phyloP scores from a whole-genome alignment of 2,888 invertebrate genomes.

The Galeruca laticollis region DNA sequence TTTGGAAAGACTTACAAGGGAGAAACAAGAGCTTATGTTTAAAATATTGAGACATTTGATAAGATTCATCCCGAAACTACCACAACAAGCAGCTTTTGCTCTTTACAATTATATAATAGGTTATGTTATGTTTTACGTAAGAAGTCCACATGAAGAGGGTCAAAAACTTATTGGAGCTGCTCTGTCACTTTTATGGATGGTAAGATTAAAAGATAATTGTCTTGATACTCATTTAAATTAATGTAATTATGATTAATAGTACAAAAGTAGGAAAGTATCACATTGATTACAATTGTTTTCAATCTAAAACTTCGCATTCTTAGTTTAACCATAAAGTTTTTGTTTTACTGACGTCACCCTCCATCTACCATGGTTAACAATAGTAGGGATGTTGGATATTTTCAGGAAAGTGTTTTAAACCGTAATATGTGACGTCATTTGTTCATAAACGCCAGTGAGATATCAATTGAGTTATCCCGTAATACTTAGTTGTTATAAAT shows the following conservation, averaged over 20 bases:
- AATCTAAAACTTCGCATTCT: too few relatives aligned
- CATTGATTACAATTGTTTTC: too few relatives aligned
- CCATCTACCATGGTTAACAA: too few relatives aligned
- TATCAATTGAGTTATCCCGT: too few relatives aligned
- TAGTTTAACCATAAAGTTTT: too few relatives aligned
- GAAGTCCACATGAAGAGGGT: slow-evolving; percentile 95
- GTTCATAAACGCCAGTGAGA: too few relatives aligned
- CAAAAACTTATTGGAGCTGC: slow-evolving; percentile 96
- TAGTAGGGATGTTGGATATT: too few relatives aligned
- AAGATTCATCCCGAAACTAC: slow-evolving; percentile 91
- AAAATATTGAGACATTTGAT: slow-evolving; percentile 92
- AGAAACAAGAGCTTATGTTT: slow-evolving; percentile 94
- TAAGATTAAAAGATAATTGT: slow-evolving; percentile 66
- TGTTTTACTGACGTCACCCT: too few relatives aligned
- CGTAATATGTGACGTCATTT: too few relatives aligned
- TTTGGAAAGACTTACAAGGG: slow-evolving; percentile 92
- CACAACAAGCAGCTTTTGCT: slow-evolving; percentile 97
- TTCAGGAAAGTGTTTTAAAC: too few relatives aligned
- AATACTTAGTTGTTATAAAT: too few relatives aligned
- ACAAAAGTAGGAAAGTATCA: too few relatives aligned
- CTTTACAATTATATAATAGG: slow-evolving; percentile 99
- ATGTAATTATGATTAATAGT: neutral
- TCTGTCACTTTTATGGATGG: slow-evolving; percentile 96
- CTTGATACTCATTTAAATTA: neutral
- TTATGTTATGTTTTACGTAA: slow-evolving; percentile 98